These are phyloP conservation scores for Zosterops hypoxanthus DNA, from an alignment of 2,113 vertebrate genomes.

Conservation along the genomic window DNA sequence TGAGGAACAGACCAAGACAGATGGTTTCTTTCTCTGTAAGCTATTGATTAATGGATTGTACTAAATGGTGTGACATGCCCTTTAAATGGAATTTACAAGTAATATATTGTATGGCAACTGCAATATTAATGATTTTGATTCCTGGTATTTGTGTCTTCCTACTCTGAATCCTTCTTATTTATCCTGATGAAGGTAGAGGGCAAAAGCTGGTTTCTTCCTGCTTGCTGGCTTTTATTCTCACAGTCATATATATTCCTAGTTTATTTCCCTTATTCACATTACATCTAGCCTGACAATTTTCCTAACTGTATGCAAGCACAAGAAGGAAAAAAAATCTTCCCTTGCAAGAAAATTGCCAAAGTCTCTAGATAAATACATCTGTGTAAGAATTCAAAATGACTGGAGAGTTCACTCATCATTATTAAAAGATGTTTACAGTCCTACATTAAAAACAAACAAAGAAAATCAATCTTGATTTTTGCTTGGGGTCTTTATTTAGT, in stretches of 20 bases:
- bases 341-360: not conserved
- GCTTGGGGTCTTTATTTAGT: not conserved
- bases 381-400: not conserved
- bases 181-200: constrained; percentile 1
- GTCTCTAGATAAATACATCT: not conserved
- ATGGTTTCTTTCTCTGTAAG: constrained; percentile 36
- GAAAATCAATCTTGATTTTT: not conserved
- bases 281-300: not conserved
- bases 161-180: constrained; percentile 37
- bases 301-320: not conserved
- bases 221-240: not conserved
- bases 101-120: constrained; percentile 27
- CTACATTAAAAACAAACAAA: not conserved
- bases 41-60: constrained; percentile 56
- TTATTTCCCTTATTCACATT: constrained; percentile 39
- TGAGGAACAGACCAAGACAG: constrained; percentile 25
- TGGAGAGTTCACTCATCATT: not conserved
- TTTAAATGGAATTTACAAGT: constrained; percentile 66
- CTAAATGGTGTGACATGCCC: constrained; percentile 45
- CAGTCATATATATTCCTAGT: not conserved
- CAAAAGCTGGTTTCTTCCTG: not conserved
- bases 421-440: not conserved
- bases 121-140: constrained; percentile 63
- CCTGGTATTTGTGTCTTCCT: constrained; percentile 31
- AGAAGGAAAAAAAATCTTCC: not conserved